Base-by-base conservation (phyloP, 2,888 invertebrate genomes). In the Nyleta sp. region DNA sequence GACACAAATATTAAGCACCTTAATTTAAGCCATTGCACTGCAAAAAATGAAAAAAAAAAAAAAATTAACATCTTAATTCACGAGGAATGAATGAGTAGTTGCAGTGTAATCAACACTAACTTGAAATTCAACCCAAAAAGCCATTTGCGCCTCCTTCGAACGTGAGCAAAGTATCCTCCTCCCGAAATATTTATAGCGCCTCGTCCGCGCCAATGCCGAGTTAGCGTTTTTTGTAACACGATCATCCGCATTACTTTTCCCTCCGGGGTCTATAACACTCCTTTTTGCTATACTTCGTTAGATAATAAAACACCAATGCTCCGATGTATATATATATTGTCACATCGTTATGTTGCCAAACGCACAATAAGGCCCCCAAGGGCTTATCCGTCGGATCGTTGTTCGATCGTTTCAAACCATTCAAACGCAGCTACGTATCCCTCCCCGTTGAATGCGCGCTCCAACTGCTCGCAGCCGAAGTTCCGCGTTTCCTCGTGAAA, bases 331-430 rank as follows among this genome's bases (percentile, higher is more conserved):
- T 64, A 64, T 74, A 67, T 64, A 64, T 62, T 75, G 62, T 68
- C 68, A 70, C 57, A 75, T 75, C 55, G 75, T 75, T 70, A 75
- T 70, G 57, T 70, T 70, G 55, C 55, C 75, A 70, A 70, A 74
- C 59, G 67, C 70, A 76, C 76, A 70, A 70, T 76, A 76, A 76
- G 76, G 70, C 76, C 76, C 76, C 76, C 48, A 64, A 70, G 76
- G 70, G 70, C 64, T 76, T 70, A 70, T 70, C 76, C 57, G 52
- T 50, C 64, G 76, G 70, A 70, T 64, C 64, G 70, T 76, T 64
- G 76, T 76, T 76, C 64, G 64, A 76, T 70, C 76, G 64, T 65
- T 75, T 64, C 57, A 31, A 59, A 50, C 76, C 70, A 76, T 76
- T 76, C 76, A 76, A 70, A 57, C 70, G 44, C 53, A 53, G 48